Conservation (phyloP, 2,797 vertebrate species). For the Melanotaenia boesemani region DNA sequence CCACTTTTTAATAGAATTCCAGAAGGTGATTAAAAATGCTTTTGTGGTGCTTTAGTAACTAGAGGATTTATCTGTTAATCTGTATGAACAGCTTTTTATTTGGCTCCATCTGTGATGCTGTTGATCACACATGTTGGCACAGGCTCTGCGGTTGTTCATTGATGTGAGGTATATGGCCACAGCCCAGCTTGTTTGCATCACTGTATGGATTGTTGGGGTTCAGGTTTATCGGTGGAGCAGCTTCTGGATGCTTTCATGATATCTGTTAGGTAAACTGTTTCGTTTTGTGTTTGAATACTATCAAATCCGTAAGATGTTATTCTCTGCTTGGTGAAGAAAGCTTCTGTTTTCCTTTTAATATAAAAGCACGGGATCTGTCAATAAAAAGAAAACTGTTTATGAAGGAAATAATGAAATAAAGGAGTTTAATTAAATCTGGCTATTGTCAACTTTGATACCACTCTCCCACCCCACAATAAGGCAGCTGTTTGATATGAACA, state of each 20-base stretch:
- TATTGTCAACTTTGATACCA: neutral
- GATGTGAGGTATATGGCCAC: slow-evolving; percentile 16
- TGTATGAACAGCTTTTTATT: slow-evolving; percentile 66
- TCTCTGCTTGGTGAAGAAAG: slow-evolving; percentile 21
- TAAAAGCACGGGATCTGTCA: slow-evolving; percentile 38
- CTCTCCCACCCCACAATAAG: neutral
- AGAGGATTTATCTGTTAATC: slow-evolving; percentile 62
- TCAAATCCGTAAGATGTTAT: slow-evolving; percentile 2
- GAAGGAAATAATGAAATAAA: neutral
- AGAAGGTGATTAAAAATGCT: slow-evolving; percentile 37
- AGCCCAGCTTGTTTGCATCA: slow-evolving; percentile 26
- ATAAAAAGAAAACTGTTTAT: slow-evolving; percentile 28
- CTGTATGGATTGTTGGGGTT: neutral
- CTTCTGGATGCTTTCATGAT: slow-evolving; percentile 18
- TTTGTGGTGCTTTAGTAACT: slow-evolving; percentile 34
- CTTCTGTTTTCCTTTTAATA: slow-evolving; percentile 23
- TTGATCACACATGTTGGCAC: slow-evolving; percentile 49
- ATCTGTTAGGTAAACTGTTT: slow-evolving; percentile 19
- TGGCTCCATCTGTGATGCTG: slow-evolving; percentile 47
- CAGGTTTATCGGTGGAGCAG: neutral
- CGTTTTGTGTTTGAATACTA: neutral
- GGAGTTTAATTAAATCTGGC: neutral
- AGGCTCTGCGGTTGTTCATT: slow-evolving; percentile 34
- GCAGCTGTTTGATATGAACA: slow-evolving; percentile 41
- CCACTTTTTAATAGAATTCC: slow-evolving; percentile 31